A percentile compares a stretch with the other conserved stretches of the same genome.
phyloP scores from a whole-genome alignment of 2,797 vertebrate genomes.

The Scleropages formosus region DNA sequence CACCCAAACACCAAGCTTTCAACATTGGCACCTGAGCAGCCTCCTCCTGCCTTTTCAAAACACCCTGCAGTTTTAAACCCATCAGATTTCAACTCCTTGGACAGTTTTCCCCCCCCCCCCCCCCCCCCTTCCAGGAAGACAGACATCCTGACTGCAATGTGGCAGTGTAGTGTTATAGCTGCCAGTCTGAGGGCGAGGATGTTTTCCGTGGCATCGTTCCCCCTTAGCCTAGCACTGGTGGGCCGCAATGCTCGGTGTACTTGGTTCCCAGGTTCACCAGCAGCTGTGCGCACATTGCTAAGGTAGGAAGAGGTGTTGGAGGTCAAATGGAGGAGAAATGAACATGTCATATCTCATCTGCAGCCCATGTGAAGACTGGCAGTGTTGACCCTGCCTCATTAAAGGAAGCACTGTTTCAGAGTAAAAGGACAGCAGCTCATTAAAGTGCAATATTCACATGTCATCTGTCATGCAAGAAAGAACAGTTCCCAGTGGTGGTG shows the following conservation, averaged over 20 bases:
- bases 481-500: neutral
- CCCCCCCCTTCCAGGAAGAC: conserved; percentile 59
- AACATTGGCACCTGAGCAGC: conserved; percentile 33
- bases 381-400: conserved; percentile 40
- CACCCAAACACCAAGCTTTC: conserved; percentile 40
- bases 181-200: conserved; percentile 57
- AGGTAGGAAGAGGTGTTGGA: conserved; percentile 25
- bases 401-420: conserved; percentile 70
- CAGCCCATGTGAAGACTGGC: conserved; percentile 32
- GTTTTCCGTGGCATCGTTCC: conserved; percentile 47
- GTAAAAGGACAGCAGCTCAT: conserved; percentile 58
- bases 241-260: conserved; percentile 62
- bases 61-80: neutral
- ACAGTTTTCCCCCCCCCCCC: conserved; percentile 40
- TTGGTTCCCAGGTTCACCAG: conserved; percentile 42
- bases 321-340: conserved; percentile 34
- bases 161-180: conserved; percentile 68
- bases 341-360: conserved; percentile 16
- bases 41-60: neutral
- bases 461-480: conserved; percentile 27
- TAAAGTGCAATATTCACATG: conserved; percentile 76
- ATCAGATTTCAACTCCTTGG: neutral
- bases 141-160: conserved; percentile 56
- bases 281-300: conserved; percentile 51
- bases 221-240: neutral